Conservation (phyloP, 2,797 vertebrate species). For the Clarias laeviceps region DNA sequence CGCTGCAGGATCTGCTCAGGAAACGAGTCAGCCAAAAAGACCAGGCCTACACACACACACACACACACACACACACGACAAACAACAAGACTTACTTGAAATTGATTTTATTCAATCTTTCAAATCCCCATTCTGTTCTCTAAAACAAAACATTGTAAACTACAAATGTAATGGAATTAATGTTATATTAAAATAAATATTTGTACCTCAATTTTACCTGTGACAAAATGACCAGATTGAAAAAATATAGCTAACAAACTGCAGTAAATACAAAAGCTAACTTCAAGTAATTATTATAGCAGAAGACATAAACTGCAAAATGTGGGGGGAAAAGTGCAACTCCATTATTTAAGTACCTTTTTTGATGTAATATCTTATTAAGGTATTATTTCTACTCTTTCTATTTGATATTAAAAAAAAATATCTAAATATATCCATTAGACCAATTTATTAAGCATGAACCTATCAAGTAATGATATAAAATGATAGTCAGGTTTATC, state of each 20-base stretch:
- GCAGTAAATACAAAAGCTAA: background rate
- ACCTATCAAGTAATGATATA: background rate
- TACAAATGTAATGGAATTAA: background rate
- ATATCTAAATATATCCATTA: background rate
- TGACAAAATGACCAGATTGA: background rate
- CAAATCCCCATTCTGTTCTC: background rate
- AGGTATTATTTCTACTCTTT: too few relatives aligned
- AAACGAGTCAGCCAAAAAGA: slow-evolving; percentile 80
- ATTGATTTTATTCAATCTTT: background rate
- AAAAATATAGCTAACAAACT: background rate
- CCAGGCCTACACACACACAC: slow-evolving; percentile 73
- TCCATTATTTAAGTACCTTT: too few relatives aligned
- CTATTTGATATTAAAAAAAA: too few relatives aligned
- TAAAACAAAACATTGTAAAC: background rate
- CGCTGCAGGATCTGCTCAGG: slow-evolving; percentile 81
- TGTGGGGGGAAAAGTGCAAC: background rate
- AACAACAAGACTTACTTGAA: slow-evolving; percentile 2
- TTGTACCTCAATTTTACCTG: background rate
- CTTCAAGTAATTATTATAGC: background rate
- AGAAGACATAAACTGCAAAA: background rate
- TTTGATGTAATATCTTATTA: background rate
- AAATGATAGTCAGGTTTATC: background rate
- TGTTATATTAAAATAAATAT: background rate
- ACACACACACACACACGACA: slow-evolving; percentile 20
- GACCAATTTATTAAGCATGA: background rate